These are phyloP conservation scores for Conistra vaccinii DNA, from an alignment of 2,888 invertebrate genomes.

Conservation along the genomic window DNA sequence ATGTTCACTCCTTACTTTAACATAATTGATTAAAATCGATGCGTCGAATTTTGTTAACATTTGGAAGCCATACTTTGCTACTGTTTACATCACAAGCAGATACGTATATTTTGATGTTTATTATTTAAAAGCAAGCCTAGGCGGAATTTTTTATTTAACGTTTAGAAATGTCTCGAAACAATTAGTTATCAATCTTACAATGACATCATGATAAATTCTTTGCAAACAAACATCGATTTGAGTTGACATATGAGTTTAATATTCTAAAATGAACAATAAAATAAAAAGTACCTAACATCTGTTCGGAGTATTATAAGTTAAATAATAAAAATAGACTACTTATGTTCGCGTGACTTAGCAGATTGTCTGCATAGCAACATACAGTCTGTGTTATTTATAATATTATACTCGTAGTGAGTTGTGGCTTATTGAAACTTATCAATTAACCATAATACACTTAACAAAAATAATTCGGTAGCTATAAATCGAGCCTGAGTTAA, in stretches of 20 bases:
- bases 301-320: no score
- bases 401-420: not conserved
- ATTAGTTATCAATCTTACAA: slow-evolving; percentile 5
- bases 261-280: slow-evolving; percentile 15
- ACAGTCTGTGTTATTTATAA: not conserved
- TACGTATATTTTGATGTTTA: not conserved
- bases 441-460: not conserved
- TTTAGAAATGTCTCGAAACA: not conserved
- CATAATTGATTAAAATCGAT: slow-evolving; percentile 5
- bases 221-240: not conserved
- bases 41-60: not conserved
- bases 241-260: not conserved
- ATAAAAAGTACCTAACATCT: not conserved
- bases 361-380: not conserved
- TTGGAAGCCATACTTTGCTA: slow-evolving; percentile 14
- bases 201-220: not conserved
- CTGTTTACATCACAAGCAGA: not conserved
- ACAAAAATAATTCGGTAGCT: slow-evolving; percentile 32
- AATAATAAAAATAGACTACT: no score
- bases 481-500: not conserved
- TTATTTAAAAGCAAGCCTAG: slow-evolving; percentile 12
- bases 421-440: not conserved
- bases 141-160: not conserved
- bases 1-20: no score
- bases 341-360: not conserved